Base-by-base conservation (phyloP, 2,888 invertebrate species). In the Creontiades dilutus region DNA sequence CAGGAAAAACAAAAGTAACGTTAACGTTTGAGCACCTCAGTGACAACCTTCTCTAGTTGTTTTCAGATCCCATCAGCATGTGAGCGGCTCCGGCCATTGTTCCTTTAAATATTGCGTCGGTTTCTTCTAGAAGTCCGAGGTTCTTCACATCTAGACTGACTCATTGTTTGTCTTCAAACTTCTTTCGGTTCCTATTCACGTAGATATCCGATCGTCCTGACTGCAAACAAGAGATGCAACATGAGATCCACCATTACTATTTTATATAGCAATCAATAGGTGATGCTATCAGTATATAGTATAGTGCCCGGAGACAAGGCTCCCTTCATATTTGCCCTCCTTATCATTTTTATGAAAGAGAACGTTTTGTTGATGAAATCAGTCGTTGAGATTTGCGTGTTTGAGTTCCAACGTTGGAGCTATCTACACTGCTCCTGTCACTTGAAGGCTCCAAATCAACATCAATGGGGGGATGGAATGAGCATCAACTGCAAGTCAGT, bases 61-160 rank as follows among this genome's bases (percentile, higher is more conserved):
- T 68, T 68, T 68, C 82, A 82, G 82, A 82, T 82, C 82, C 23
- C 82, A 82, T 82, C 82, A 82, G 52, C 82, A 82, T 82, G 82
- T 82, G 82, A 82, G 81, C 81, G 68, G 68, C 68, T 68, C 68
- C 68, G 19, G 23, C 68, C 68, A 68, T 68, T 68, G 68, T 68
- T 68, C 68, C 68, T 68, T 27, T 68, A 68, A 68, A 68, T 68
- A 68, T 68, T 19, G 68, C 78, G 78, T 37, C 47, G 78, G 78
- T 2, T 28, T 78, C 78, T 78, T 47, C 19, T 23, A 27, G 55
- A 27, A 37, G 57, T 85, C 85, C 28, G 61, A 61, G 85, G 85
- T 85, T 61, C 85, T 85, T 85, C 85, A 85, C 85, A 85, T 85
- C 85, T 61, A 27, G n/a, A 19, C 55, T 55, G 57, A 61, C 61